A percentile compares a stretch with the other conserved stretches of the same genome.
These are phyloP conservation scores for Empis stercorea DNA, from an alignment of 2,888 invertebrate species.

Conservation along the genomic window DNA sequence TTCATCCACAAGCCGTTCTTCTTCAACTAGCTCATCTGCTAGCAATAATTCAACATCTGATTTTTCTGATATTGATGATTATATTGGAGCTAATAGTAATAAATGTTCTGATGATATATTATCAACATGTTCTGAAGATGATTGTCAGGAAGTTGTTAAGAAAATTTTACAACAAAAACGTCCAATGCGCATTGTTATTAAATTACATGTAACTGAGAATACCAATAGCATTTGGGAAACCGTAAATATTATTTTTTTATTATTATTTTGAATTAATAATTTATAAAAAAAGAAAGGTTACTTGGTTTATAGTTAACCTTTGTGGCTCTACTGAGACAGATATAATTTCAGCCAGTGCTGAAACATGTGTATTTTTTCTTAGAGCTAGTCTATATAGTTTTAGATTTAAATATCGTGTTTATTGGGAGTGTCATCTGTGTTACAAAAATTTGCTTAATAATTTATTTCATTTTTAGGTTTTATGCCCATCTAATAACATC, in stretches of 20 bases:
- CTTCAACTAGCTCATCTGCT: slow-evolving; percentile 17
- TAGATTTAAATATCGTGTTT: no score
- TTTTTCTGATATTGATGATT: slow-evolving; percentile 28
- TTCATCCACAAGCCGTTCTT: slow-evolving; percentile 31
- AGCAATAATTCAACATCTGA: slow-evolving; percentile 27
- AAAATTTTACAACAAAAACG: slow-evolving; percentile 57
- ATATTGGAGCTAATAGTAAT: slow-evolving; percentile 21
- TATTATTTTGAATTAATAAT: no score
- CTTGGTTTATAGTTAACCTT: no score
- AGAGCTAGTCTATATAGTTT: no score
- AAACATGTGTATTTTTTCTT: no score
- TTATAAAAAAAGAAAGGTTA: no score
- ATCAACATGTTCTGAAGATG: slow-evolving; percentile 30
- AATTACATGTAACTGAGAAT: slow-evolving; percentile 64
- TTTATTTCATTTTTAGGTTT: slow-evolving; percentile 19
- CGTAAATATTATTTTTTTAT: slow-evolving; percentile 34
- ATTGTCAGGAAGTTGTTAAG: slow-evolving; percentile 40
- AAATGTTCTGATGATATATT: slow-evolving; percentile 24
- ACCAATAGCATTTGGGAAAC: slow-evolving; percentile 76
- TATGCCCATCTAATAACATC: slow-evolving; percentile 44
- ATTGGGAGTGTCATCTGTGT: no score
- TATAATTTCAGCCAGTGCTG: no score
- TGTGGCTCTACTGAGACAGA: no score
- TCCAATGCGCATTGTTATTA: slow-evolving; percentile 59
- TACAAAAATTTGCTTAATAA: no score